Evolutionary conservation across 30 jellyfish, hydroid and myxozoan species (phyloP).

Genomic region (Aurelia coerulea): DNA sequence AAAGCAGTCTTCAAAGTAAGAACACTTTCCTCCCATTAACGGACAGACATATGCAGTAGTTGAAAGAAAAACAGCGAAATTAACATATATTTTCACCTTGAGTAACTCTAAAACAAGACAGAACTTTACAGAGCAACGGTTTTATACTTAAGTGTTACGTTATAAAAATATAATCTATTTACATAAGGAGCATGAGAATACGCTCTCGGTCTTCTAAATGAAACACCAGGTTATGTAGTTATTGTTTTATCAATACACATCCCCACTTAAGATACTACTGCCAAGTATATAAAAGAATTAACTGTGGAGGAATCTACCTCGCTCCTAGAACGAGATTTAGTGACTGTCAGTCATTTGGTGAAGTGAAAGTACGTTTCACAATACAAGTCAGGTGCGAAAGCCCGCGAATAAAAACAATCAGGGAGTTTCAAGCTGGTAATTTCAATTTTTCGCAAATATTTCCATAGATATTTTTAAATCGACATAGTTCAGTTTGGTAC

Average conservation of each 20-base stretch:
- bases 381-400: too few relatives aligned
- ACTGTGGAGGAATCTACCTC: too few relatives aligned
- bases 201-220: background rate
- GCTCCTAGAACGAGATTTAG: background rate
- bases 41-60: too few relatives aligned
- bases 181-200: conserved; percentile 17
- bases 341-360: background rate
- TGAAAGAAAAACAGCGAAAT: background rate
- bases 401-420: too few relatives aligned
- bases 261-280: background rate
- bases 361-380: too few relatives aligned
- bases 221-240: conserved; percentile 9
- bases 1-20: too few relatives aligned
- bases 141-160: conserved; percentile 15
- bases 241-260: background rate
- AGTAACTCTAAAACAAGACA: conserved; percentile 2
- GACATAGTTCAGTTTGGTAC: too few relatives aligned
- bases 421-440: too few relatives aligned
- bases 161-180: conserved; percentile 57
- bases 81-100: conserved; percentile 2
- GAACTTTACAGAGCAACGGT: conserved; percentile 1
- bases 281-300: background rate
- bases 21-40: too few relatives aligned
- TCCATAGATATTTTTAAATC: too few relatives aligned
- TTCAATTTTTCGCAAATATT: too few relatives aligned